phyloP scores from a whole-genome alignment of 2,888 invertebrate species.

The Amphipoea oculea region DNA sequence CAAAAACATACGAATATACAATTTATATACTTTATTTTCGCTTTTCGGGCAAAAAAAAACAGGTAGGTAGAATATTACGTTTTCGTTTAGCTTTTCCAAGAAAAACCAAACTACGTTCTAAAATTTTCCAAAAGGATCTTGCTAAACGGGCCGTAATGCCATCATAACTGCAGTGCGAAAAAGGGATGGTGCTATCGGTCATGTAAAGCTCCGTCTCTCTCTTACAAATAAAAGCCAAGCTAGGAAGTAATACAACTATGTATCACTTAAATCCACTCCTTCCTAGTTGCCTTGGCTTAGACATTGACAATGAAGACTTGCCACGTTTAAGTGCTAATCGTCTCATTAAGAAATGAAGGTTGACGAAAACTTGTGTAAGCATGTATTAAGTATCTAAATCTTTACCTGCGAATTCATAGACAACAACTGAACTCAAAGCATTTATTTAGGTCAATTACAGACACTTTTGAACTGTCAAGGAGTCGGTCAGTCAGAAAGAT shows the following conservation, averaged over 20 bases:
- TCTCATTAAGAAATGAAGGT: slow-evolving; percentile 46
- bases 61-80: no score
- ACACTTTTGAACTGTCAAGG: neutral
- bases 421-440: neutral
- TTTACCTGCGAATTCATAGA: slow-evolving; percentile 18
- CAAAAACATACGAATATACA: neutral
- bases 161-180: neutral
- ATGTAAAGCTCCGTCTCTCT: neutral
- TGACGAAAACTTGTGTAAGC: slow-evolving; percentile 33
- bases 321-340: slow-evolving; percentile 51
- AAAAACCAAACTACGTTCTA: neutral
- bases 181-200: neutral
- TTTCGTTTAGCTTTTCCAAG: neutral
- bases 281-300: slow-evolving; percentile 53
- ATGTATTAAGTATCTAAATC: slow-evolving; percentile 12
- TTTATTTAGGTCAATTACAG: neutral
- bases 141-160: neutral
- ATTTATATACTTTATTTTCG: neutral
- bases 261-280: slow-evolving; percentile 18
- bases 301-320: slow-evolving; percentile 33
- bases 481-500: neutral
- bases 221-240: neutral
- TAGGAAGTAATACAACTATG: slow-evolving; percentile 8
- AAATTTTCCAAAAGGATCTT: slow-evolving; percentile 8
- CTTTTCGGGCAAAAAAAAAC: neutral